Evolutionary conservation across 2,888 invertebrate species (phyloP).

Genomic region (Eulithis testata): DNA sequence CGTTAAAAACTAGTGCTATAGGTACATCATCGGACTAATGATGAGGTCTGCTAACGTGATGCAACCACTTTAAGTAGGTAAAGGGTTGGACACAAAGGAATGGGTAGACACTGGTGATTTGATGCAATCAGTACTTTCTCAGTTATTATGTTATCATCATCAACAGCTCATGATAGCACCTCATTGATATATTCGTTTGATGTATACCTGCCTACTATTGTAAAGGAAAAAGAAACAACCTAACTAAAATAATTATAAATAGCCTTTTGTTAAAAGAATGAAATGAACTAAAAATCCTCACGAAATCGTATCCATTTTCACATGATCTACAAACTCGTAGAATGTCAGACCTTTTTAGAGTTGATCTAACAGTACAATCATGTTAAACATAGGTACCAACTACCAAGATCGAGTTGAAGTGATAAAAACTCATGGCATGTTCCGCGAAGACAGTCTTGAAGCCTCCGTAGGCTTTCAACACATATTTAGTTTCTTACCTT

Average conservation of each 20-base stretch:
- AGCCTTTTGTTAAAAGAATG: too few relatives aligned
- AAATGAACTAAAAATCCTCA: too few relatives aligned
- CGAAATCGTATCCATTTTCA: too few relatives aligned
- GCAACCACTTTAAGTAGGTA: neutral
- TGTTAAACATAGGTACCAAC: neutral
- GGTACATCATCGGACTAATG: neutral
- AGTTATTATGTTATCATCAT: slow-evolving; percentile 13
- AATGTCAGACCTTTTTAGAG: neutral
- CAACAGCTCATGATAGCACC: slow-evolving; percentile 7
- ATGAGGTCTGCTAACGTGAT: neutral
- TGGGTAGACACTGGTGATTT: slow-evolving; percentile 2
- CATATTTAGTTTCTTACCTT: slow-evolving; percentile 9
- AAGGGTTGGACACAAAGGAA: neutral
- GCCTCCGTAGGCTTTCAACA: neutral
- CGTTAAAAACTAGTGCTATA: slow-evolving; percentile 2
- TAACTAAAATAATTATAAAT: too few relatives aligned
- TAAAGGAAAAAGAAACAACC: neutral
- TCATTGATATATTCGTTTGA: slow-evolving; percentile 3
- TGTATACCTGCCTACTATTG: neutral
- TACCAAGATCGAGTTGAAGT: too few relatives aligned
- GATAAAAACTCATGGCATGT: slow-evolving; percentile 11
- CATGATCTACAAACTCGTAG: too few relatives aligned
- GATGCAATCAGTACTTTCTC: slow-evolving; percentile 2
- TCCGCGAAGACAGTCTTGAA: slow-evolving; percentile 13
- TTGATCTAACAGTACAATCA: neutral